Percentiles rank a stretch among this genome's conserved stretches.
phyloP scores from a whole-genome alignment of 35 echinoderm and acorn worm species.

The Apostichopus japonicus region DNA sequence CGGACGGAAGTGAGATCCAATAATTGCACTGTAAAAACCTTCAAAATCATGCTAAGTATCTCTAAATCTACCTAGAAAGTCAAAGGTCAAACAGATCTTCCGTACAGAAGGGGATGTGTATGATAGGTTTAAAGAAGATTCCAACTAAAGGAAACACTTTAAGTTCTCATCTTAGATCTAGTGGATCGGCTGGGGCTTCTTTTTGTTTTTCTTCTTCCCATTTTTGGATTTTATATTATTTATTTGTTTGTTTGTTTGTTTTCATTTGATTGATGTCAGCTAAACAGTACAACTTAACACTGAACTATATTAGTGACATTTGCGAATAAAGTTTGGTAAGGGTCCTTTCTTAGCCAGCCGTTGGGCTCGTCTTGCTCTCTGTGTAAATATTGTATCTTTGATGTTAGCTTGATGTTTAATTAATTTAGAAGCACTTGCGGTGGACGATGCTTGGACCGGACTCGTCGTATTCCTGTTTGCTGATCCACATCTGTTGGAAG shows the following conservation, averaged over 20 bases:
- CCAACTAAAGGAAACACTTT: neutral
- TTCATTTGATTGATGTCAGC: neutral
- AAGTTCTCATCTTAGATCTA: neutral
- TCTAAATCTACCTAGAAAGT: constrained; percentile 53
- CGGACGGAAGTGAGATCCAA: neutral
- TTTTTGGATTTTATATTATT: too few relatives aligned
- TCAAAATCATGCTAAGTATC: constrained; percentile 25
- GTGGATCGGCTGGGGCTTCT: neutral
- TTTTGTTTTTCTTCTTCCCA: too few relatives aligned
- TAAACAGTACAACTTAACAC: neutral
- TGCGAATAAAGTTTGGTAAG: neutral
- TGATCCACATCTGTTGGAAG: constrained; percentile 99
- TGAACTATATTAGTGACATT: neutral
- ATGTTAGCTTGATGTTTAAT: neutral
- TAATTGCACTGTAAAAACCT: constrained; percentile 34
- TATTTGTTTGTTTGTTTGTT: too few relatives aligned
- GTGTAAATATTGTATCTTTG: neutral
- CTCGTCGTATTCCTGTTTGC: constrained; percentile 98
- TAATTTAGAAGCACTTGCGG: constrained; percentile 94
- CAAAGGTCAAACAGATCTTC: constrained; percentile 53
- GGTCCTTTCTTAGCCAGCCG: neutral
- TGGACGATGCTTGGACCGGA: constrained; percentile 98
- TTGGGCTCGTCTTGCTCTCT: neutral
- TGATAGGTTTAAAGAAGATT: neutral
- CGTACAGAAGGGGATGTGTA: neutral